Percentiles rank a stretch among this genome's conserved stretches.
These are phyloP conservation scores for Lerema accius DNA, from an alignment of 1,140 invertebrate genomes.

Conservation along the genomic window DNA sequence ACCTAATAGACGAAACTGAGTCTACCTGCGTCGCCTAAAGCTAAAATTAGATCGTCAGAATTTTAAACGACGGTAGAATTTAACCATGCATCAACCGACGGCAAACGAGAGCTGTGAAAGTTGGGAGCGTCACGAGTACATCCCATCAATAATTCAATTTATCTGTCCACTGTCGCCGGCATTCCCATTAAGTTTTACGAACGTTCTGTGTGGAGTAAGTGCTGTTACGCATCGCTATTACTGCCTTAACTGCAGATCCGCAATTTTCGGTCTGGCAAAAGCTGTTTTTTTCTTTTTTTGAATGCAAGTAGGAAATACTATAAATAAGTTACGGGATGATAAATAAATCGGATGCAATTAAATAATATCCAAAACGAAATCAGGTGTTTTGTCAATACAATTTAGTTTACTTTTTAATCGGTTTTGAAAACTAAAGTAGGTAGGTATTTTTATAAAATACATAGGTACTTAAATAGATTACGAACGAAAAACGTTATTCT, in stretches of 20 bases:
- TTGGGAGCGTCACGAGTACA: slow-evolving; percentile 38
- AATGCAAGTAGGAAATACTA: too few species aligned
- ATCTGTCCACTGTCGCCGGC: slow-evolving; percentile 36
- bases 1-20: too few species aligned
- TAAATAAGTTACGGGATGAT: too few species aligned
- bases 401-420: too few species aligned
- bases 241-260: slow-evolving; percentile 10
- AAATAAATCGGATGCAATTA: too few species aligned
- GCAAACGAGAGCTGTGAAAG: slow-evolving; percentile 37
- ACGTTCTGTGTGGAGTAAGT: slow-evolving; percentile 22
- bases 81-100: slow-evolving; percentile 34
- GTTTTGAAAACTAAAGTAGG: too few species aligned
- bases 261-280: not conserved
- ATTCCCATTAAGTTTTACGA: slow-evolving; percentile 38
- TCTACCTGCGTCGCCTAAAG: not conserved
- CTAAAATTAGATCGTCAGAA: slow-evolving; percentile 27
- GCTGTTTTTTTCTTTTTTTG: slow-evolving; percentile 6
- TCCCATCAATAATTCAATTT: slow-evolving; percentile 57
- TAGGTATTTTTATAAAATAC: too few species aligned
- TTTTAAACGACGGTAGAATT: slow-evolving; percentile 39
- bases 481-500: too few species aligned
- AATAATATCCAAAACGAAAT: too few species aligned
- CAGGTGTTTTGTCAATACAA: too few species aligned
- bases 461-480: too few species aligned
- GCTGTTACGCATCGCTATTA: slow-evolving; percentile 19